phyloP scores from a whole-genome alignment of 1,140 invertebrate species.

The Lasaia peninsularis region DNA sequence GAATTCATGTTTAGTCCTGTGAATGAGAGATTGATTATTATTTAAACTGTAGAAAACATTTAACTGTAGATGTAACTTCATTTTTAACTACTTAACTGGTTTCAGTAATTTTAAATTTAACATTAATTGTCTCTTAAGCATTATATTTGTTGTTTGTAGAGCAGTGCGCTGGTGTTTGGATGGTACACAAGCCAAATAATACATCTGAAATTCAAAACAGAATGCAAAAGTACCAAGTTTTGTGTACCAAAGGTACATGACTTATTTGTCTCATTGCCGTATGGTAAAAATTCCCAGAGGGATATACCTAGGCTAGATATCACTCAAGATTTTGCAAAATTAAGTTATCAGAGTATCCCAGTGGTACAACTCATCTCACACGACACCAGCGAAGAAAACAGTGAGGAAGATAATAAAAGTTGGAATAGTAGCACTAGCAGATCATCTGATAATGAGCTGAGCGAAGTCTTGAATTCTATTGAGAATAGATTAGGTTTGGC shows the following conservation, averaged over 20 bases:
- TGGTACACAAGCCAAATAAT: conserved; percentile 73
- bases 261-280: conserved; percentile 21
- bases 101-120: too few relatives aligned
- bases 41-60: too few relatives aligned
- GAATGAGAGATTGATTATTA: too few relatives aligned
- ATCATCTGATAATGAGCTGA: conserved; percentile 47
- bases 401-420: conserved; percentile 27
- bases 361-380: conserved; percentile 57
- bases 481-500: conserved; percentile 70
- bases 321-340: not conserved
- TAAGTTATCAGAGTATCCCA: conserved; percentile 24
- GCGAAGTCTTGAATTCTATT: conserved; percentile 69
- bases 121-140: too few relatives aligned
- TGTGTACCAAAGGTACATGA: conserved; percentile 21
- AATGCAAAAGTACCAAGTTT: conserved; percentile 24
- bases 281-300: conserved; percentile 12
- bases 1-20: too few relatives aligned
- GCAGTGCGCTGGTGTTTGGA: conserved; percentile 67
- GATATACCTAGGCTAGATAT: not conserved
- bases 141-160: conserved; percentile 46
- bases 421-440: conserved; percentile 28
- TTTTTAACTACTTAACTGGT: not conserved
- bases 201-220: conserved; percentile 54
- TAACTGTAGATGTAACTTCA: not conserved
- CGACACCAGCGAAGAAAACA: conserved; percentile 45